Evolutionary conservation across 2,113 vertebrate genomes (phyloP).

Genomic region (Cyphomyrus discorhynchus): DNA sequence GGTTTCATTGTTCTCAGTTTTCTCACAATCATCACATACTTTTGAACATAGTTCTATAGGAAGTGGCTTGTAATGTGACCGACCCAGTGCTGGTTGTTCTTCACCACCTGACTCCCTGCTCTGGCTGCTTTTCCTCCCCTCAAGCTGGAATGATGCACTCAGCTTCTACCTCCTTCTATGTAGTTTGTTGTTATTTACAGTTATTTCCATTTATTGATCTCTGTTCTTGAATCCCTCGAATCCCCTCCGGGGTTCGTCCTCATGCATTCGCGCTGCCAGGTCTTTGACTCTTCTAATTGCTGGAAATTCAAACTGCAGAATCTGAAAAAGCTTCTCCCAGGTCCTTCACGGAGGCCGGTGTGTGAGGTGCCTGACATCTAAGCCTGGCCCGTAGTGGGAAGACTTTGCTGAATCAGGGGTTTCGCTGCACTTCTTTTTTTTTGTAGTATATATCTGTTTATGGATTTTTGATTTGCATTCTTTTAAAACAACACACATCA

Average conservation of each 20-base stretch:
- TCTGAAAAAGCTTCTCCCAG: neutral
- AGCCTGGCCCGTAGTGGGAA: neutral
- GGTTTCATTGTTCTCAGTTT: neutral
- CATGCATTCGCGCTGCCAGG: neutral
- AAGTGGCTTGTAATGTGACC: neutral
- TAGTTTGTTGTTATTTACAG: neutral
- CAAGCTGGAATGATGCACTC: neutral
- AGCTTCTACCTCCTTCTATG: neutral
- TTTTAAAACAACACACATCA: neutral
- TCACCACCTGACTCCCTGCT: neutral
- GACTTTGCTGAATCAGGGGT: neutral
- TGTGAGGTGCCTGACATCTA: neutral
- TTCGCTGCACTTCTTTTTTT: neutral
- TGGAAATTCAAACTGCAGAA: neutral
- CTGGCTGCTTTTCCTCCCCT: neutral
- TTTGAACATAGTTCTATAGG: neutral
- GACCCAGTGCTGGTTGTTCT: neutral
- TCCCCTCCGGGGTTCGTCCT: neutral
- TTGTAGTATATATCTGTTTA: neutral
- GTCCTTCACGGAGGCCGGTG: neutral
- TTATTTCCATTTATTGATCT: neutral
- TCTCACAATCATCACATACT: neutral
- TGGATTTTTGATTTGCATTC: neutral
- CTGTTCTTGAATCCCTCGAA: neutral
- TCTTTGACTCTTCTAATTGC: neutral